phyloP scores from a whole-genome alignment of 2,888 invertebrate species.

The Epinotia ramella region DNA sequence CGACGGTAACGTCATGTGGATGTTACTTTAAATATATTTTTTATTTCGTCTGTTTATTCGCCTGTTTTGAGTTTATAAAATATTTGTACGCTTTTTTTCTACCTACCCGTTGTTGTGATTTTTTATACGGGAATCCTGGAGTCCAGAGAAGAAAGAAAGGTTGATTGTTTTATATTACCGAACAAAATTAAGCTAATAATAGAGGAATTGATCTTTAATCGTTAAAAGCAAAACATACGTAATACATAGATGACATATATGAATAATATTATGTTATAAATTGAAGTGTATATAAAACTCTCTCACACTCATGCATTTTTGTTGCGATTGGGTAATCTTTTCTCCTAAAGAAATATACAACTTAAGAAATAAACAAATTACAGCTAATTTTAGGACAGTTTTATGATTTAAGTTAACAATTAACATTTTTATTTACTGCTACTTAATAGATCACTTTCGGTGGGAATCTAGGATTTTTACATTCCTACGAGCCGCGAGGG shows the following conservation, averaged over 20 bases:
- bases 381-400: not conserved
- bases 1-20: constrained; percentile 45
- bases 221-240: not conserved
- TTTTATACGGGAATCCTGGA: constrained; percentile 16
- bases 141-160: not conserved
- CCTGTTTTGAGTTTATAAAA: constrained; percentile 41
- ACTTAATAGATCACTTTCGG: not conserved
- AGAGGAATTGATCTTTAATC: not conserved
- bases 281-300: not conserved
- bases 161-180: not conserved
- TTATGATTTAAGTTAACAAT: not conserved
- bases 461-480: constrained; percentile 23
- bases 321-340: not conserved
- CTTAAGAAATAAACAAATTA: not conserved
- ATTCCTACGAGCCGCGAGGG: constrained; percentile 51
- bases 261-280: not conserved
- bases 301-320: not conserved
- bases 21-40: constrained; percentile 20
- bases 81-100: constrained; percentile 36
- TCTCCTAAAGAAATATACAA: not conserved
- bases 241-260: not conserved
- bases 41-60: constrained; percentile 41
- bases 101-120: constrained; percentile 38
- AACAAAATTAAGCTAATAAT: not conserved
- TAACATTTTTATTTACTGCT: not conserved